Evolutionary conservation across 2,797 vertebrate species (phyloP), one percentile per base, ranked within the genome.

Genomic region (Serranus cabrilla): DNA sequence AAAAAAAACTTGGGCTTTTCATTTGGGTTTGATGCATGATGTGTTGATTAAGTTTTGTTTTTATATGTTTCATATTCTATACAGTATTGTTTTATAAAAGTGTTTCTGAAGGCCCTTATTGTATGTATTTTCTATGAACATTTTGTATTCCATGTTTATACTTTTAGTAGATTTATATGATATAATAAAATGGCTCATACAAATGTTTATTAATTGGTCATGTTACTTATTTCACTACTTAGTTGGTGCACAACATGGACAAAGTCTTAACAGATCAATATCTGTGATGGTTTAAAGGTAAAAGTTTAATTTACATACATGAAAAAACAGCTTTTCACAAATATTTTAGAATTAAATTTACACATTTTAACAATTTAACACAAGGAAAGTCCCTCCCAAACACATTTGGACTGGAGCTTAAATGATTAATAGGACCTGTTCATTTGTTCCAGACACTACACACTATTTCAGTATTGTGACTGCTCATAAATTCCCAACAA

Each of bases 131-230:
- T 93, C 73, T 94, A 93, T 90, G 85, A 91, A 84, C 77, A 82
- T 90, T 94, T 94, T 93, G 86, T 93, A 93, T 88, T 85, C 83
- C 65, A 80, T 91, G 84, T 94, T 94, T 94, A 87, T 93, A 94
- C 87, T 82, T 90, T 91, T 90, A 83, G 70, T 92, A 91, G 78
- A 92, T 93, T 92, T 93, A 85, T 92, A 92, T 91, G 70, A 88
- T 88, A 86, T 85, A 94, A 94, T 95, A 94, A 95, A 94, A 58
- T 78, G 75, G 56, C 78, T 79, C 67, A 89, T 83, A 78, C 60
- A 89, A 82, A 74, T 78, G n/a, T 81, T 76, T 51, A 60, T 55
- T 17, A 7, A 37, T 69, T 59, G 59, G 39, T 82, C 1, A 0
- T 51, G 14, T 78, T 11, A 39, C 31, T 80, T 83, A 23, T 77